phyloP scores from a whole-genome alignment of 2,888 invertebrate species.

The Drosophila anomalata region DNA sequence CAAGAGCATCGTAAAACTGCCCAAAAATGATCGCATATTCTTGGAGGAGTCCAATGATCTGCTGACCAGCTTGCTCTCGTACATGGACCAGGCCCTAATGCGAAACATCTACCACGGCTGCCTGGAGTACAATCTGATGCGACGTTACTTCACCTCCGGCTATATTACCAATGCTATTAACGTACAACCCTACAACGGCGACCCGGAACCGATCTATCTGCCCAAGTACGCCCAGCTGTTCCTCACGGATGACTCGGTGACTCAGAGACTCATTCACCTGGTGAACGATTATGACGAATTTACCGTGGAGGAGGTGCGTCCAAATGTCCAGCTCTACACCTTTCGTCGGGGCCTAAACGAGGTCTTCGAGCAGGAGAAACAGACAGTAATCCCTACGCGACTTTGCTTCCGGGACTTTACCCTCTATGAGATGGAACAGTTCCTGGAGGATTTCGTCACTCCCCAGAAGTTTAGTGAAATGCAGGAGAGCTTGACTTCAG shows the following conservation, averaged over 20 bases:
- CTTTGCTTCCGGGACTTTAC: conserved; percentile 81
- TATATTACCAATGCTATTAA: conserved; percentile 12
- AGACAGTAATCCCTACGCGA: conserved; percentile 66
- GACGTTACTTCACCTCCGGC: conserved; percentile 48
- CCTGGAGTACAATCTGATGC: conserved; percentile 70
- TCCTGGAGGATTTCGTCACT: conserved; percentile 61
- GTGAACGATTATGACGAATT: conserved; percentile 58
- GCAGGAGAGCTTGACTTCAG: conserved; percentile 7
- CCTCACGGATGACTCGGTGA: conserved; percentile 61
- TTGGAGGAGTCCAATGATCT: conserved; percentile 70
- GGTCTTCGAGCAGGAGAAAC: conserved; percentile 59
- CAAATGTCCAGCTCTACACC: conserved; percentile 58
- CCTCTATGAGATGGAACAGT: conserved; percentile 65
- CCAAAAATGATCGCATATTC: conserved; percentile 64
- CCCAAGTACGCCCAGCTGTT: conserved; percentile 70
- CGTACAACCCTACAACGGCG: background rate
- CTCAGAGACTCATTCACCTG: conserved; percentile 64
- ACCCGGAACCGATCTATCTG: conserved; percentile 45
- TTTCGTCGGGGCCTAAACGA: conserved; percentile 62
- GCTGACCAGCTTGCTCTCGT: conserved; percentile 56
- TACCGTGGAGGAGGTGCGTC: conserved; percentile 53
- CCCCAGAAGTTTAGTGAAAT: conserved; percentile 43
- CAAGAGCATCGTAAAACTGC: conserved; percentile 65
- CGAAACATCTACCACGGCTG: conserved; percentile 63
- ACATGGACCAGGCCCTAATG: conserved; percentile 50